Evolutionary conservation across 2,797 vertebrate genomes (phyloP).

Genomic region (Lagocephalus sceleratus): DNA sequence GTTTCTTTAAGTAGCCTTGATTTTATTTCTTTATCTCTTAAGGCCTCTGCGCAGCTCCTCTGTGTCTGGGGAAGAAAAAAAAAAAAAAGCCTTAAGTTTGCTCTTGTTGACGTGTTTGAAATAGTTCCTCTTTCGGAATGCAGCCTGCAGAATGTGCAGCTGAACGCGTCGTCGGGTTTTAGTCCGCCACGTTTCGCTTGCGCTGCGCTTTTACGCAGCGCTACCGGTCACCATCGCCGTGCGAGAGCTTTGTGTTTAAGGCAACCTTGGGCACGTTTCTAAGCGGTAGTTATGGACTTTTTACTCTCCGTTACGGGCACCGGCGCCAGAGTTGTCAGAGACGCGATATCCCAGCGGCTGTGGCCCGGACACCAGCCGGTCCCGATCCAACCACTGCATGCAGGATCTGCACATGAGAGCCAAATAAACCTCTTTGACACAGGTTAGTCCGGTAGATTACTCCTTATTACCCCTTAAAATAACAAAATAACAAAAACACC

Average conservation of each 20-base stretch:
- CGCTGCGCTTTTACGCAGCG: conserved; percentile 12
- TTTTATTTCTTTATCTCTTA: too few relatives aligned
- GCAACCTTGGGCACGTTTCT: not conserved
- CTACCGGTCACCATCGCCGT: accelerated
- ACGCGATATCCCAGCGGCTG: conserved; percentile 69
- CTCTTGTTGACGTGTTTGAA: conserved; percentile 55
- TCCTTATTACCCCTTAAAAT: too few relatives aligned
- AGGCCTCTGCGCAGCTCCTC: conserved; percentile 6
- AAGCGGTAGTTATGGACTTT: conserved; percentile 65
- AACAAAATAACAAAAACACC: too few relatives aligned
- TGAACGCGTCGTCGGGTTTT: not conserved
- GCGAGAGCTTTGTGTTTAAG: not conserved
- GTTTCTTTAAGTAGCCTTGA: too few relatives aligned
- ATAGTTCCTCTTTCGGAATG: conserved; percentile 71
- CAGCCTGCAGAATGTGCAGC: not conserved
- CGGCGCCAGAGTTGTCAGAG: conserved; percentile 67
- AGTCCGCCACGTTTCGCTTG: not conserved
- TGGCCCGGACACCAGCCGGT: conserved; percentile 52
- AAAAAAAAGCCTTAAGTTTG: conserved; percentile 29
- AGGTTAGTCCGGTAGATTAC: conserved; percentile 51
- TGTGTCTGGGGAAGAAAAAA: conserved; percentile 24
- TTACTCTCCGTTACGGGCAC: conserved; percentile 67
- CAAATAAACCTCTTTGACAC: conserved; percentile 6
- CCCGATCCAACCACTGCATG: conserved; percentile 1
- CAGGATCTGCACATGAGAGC: not conserved